Conservation (phyloP, 2,113 vertebrate species). For the Megaptera novaeangliae region DNA sequence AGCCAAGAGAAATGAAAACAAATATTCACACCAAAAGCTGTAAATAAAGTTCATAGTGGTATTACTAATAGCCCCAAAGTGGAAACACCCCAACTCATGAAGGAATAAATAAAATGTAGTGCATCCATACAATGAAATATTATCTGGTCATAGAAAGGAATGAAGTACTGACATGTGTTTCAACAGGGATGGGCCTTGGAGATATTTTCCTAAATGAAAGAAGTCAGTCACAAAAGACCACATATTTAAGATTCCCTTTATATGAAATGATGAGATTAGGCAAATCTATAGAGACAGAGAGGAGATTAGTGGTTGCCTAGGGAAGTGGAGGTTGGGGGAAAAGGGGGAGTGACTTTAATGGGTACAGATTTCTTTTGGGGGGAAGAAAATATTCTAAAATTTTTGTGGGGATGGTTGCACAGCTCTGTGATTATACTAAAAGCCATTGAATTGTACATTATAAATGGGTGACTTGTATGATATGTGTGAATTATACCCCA, state of each 20-base stretch:
- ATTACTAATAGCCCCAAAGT: background rate
- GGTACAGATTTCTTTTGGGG: background rate
- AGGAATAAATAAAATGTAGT: background rate
- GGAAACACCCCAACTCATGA: background rate
- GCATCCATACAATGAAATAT: background rate
- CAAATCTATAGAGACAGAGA: background rate
- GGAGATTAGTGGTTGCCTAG: background rate
- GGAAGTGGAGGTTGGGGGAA: background rate
- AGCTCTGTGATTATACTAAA: background rate
- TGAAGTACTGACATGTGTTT: background rate
- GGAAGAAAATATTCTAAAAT: background rate
- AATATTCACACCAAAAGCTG: background rate
- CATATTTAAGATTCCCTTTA: background rate
- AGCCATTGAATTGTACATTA: background rate
- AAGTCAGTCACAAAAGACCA: background rate
- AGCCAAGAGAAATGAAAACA: background rate
- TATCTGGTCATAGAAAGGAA: background rate
- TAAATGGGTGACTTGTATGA: background rate
- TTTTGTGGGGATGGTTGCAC: background rate
- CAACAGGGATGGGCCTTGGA: background rate
- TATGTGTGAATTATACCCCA: background rate
- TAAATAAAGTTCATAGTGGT: background rate
- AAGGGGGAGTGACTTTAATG: background rate
- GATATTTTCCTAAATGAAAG: background rate
- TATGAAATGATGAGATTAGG: background rate